A percentile compares a stretch with the other conserved stretches of the same genome.
Conservation (phyloP, 2,888 invertebrate species). For the Aleiodes testaceus region DNA sequence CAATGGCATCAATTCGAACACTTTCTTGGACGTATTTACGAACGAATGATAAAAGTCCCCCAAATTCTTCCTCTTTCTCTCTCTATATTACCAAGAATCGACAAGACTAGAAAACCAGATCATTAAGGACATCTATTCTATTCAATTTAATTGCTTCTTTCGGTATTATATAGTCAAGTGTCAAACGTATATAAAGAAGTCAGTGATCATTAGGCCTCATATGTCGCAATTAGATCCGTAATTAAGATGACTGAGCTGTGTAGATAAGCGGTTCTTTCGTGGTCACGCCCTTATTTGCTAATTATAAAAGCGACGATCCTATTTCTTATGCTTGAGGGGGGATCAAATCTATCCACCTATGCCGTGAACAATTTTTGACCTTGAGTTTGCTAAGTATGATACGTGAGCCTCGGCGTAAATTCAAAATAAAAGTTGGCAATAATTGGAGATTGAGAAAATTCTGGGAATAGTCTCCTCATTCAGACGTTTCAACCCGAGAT, state of each 20-base stretch:
- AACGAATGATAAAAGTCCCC: too few species aligned
- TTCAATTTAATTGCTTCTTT: neutral
- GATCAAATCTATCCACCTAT: neutral
- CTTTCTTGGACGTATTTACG: too few species aligned
- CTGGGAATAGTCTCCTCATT: too few species aligned
- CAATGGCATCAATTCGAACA: too few species aligned
- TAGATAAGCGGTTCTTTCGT: constrained; percentile 39
- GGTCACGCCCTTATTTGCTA: constrained; percentile 52
- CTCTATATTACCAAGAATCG: neutral
- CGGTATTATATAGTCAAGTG: neutral
- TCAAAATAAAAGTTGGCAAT: neutral
- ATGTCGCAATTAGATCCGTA: constrained; percentile 49
- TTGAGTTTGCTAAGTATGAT: neutral
- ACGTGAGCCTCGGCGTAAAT: neutral
- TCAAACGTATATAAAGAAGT: constrained; percentile 16
- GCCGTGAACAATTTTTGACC: constrained; percentile 44
- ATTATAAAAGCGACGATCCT: constrained; percentile 41
- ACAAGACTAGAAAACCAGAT: neutral
- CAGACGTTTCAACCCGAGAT: too few species aligned
- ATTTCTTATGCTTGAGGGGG: constrained; percentile 31
- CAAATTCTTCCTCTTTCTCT: neutral
- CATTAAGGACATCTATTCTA: neutral
- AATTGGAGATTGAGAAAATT: too few species aligned
- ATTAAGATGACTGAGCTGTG: constrained; percentile 45
- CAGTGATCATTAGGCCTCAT: constrained; percentile 32